phyloP scores from a whole-genome alignment of 1,140 invertebrate genomes.

The Lysiphlebus fabarum region DNA sequence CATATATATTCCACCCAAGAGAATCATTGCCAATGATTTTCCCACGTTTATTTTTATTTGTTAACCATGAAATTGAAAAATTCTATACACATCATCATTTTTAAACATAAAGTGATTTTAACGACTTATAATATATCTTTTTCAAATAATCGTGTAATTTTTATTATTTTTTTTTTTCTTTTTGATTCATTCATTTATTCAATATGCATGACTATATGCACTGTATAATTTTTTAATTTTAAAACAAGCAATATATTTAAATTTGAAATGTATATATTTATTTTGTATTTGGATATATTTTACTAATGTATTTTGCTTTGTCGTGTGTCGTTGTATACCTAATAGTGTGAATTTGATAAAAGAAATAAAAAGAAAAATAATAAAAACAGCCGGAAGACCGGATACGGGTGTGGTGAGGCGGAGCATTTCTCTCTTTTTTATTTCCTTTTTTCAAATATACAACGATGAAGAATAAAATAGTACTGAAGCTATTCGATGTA shows the following conservation, averaged over 20 bases:
- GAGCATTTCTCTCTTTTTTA: slow-evolving; percentile 7
- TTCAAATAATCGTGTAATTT: neutral
- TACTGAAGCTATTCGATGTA: neutral
- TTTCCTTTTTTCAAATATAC: neutral
- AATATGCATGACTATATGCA: slow-evolving; percentile 11
- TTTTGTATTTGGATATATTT: no score
- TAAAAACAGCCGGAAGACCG: slow-evolving; percentile 30
- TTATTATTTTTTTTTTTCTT: neutral
- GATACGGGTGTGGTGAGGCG: slow-evolving; percentile 23
- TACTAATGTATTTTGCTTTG: no score
- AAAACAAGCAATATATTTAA: no score
- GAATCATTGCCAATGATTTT: slow-evolving; percentile 14
- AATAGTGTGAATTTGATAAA: slow-evolving; percentile 9
- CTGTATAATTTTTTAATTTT: neutral
- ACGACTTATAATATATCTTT: no score
- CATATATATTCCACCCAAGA: neutral
- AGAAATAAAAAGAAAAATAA: slow-evolving; percentile 8
- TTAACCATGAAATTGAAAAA: slow-evolving; percentile 19
- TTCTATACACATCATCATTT: no score
- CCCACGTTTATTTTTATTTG: slow-evolving; percentile 14
- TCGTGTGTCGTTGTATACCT: neutral
- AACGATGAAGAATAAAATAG: slow-evolving; percentile 9
- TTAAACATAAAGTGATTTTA: no score
- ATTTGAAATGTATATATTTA: no score
- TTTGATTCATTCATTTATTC: neutral